Base-by-base conservation (phyloP, 2,888 invertebrate species). In the Drosophila picticornis region DNA sequence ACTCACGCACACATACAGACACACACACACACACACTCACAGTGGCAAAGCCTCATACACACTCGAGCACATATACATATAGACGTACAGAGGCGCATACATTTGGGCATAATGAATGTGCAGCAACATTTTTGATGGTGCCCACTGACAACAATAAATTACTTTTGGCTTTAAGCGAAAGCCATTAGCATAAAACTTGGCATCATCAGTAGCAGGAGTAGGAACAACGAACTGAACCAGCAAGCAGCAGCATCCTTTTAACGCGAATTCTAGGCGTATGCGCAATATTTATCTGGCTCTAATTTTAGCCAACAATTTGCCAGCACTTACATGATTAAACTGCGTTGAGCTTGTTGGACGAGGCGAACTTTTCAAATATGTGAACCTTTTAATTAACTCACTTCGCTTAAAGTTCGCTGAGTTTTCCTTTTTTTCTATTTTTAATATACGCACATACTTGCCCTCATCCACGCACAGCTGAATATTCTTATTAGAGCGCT, bases 151-250 rank as follows among this genome's bases (percentile, higher is more conserved):
- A 88, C 91, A 90, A 88, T 88, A 88, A 88, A 88, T 88, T 88
- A 88, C 87, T 88, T 90, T 90, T 88, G 87, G 91, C 87, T 91
- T 88, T 91, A 88, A 88, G 80, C 90, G 91, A 88, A 88, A 88
- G 85, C 87, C 87, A 88, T 88, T 88, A 91, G 91, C 87, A 91
- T 90, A 90, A 90, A 88, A 90, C 90, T 88, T 84, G 91, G 87
- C 83, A 89, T 81, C 86, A 84, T 69, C 82, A 83, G 77, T 29
- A 63, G 77, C 22, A 63, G 60, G 56, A 74, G 60, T 36, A 67
- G 53, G 40, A 27, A 27, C 65, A 68, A 53, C 53, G 46, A 63
- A 73, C 71, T n/a, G n/a, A 51, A 58, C 58, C 48, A 56, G 32
- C 62, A 43, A 60, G 29, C 51, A 46, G 38, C 64, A 46, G 51